phyloP scores from a whole-genome alignment of 2,113 vertebrate species.

The Archocentrus centrarchus region DNA sequence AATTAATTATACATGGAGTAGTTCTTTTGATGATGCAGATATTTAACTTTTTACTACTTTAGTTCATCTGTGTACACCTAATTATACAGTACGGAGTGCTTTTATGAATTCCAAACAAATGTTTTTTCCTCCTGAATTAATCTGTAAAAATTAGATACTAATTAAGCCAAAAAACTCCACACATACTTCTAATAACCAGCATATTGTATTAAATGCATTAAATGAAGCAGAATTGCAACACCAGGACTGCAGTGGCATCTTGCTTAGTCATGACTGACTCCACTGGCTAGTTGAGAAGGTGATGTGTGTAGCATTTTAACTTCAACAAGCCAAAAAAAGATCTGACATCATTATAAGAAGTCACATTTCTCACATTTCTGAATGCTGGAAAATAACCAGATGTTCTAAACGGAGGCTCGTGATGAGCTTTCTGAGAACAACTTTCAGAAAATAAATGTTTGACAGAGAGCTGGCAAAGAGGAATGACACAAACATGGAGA shows the following conservation, averaged over 20 bases:
- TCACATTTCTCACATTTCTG: neutral
- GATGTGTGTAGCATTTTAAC: fast-evolving
- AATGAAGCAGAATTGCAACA: neutral
- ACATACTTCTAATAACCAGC: fast-evolving
- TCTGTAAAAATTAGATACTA: neutral
- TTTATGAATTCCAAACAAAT: neutral
- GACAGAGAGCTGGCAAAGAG: neutral
- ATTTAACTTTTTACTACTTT: neutral
- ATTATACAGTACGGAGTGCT: neutral
- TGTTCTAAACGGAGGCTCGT: neutral
- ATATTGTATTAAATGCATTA: fast-evolving
- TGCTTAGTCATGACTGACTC: neutral
- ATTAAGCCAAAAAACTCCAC: fast-evolving
- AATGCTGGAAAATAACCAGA: neutral
- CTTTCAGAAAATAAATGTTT: neutral
- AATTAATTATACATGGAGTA: too few relatives aligned
- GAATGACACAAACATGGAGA: neutral
- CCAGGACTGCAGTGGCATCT: too few relatives aligned
- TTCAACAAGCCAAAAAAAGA: neutral
- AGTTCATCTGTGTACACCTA: neutral
- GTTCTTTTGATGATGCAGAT: neutral
- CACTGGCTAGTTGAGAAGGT: neutral
- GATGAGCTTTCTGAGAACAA: neutral
- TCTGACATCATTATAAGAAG: neutral
- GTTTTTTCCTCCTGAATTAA: fast-evolving